Conservation (phyloP, 1,140 invertebrate species). For the Drosophila carrolli region DNA sequence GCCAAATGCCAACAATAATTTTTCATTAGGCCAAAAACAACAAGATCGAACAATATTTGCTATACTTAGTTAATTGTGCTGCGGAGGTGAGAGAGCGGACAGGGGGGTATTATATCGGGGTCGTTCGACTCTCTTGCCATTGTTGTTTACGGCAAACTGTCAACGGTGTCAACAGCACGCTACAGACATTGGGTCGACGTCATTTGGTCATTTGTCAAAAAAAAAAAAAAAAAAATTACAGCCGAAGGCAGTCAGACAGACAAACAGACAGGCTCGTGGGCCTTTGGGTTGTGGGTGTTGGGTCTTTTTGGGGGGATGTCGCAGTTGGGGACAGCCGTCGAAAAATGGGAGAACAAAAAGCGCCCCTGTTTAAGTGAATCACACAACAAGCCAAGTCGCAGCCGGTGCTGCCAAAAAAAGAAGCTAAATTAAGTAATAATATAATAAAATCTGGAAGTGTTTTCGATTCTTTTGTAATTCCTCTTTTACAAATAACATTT, state of each 20-base stretch:
- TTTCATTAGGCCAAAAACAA: conserved; percentile 42
- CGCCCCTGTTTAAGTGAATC: conserved; percentile 16
- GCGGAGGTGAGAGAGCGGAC: conserved; percentile 2
- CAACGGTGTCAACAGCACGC: conserved; percentile 54
- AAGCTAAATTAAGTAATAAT: neutral
- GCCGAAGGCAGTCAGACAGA: conserved; percentile 23
- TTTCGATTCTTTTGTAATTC: neutral
- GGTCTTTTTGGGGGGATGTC: neutral
- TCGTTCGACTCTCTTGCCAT: conserved; percentile 34
- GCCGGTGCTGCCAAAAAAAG: neutral
- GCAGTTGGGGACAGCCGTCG: conserved; percentile 11
- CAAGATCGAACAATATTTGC: conserved; percentile 34
- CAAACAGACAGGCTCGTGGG: conserved; percentile 15
- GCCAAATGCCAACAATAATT: conserved; percentile 38
- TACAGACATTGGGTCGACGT: conserved; percentile 53
- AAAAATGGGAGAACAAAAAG: conserved; percentile 4
- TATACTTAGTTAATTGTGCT: conserved; percentile 41
- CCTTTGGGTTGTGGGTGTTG: neutral
- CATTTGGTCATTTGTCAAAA: conserved; percentile 56
- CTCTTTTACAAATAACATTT: too few species aligned
- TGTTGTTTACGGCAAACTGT: conserved; percentile 59
- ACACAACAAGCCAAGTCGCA: neutral
- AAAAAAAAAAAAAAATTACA: conserved; percentile 3
- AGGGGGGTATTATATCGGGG: conserved; percentile 8
- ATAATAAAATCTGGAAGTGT: neutral